Conservation (phyloP, 1,140 invertebrate species). For the Heliconius hermathena region DNA sequence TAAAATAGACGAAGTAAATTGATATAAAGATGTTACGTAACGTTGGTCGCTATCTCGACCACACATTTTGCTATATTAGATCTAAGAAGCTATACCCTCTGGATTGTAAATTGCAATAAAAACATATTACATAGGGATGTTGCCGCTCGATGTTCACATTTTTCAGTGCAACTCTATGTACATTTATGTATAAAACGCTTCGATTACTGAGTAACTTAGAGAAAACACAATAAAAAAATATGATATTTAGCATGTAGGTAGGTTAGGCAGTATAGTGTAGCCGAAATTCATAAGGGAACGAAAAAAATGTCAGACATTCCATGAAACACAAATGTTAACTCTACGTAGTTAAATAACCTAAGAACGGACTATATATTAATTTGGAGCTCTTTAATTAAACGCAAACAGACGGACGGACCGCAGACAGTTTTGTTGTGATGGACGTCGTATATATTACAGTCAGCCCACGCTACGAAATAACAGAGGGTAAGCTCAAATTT, state of each 20-base stretch:
- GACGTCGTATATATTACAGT: conserved; percentile 14
- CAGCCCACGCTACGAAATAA: not conserved
- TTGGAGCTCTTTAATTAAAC: conserved; percentile 13
- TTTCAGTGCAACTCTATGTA: not conserved
- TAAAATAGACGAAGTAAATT: too few relatives aligned
- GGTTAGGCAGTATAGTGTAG: not conserved
- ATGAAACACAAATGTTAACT: not conserved
- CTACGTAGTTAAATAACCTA: not conserved
- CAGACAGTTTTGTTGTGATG: conserved; percentile 2
- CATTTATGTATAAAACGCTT: too few relatives aligned
- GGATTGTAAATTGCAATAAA: too few relatives aligned
- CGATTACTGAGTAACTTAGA: not conserved
- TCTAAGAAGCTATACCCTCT: too few relatives aligned
- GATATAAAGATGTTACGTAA: too few relatives aligned
- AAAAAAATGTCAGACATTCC: not conserved
- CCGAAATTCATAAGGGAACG: too few relatives aligned
- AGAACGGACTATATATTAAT: conserved; percentile 1
- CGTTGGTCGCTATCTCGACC: too few relatives aligned
- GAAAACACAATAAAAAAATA: not conserved
- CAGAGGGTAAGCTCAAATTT: conserved; percentile 1
- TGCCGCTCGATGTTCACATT: too few relatives aligned
- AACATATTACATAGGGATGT: too few relatives aligned
- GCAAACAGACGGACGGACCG: conserved; percentile 6
- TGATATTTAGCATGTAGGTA: not conserved
- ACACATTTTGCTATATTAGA: too few relatives aligned